Conservation (phyloP, 2,888 invertebrate species). For the Hydropsyche betteni region DNA sequence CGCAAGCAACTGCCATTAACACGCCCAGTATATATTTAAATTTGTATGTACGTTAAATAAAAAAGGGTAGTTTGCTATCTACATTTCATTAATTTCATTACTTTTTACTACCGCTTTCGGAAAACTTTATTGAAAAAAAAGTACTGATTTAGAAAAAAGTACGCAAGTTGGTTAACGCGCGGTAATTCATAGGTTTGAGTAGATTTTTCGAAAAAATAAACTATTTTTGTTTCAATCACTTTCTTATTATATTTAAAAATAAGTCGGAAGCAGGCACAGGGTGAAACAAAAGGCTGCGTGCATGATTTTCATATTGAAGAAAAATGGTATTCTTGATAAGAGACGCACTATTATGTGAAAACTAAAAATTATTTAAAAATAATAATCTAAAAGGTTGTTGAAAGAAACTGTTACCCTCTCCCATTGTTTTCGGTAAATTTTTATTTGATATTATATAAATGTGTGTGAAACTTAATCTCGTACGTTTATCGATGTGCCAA, state of each 20-base stretch:
- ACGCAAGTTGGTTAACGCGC: too few relatives aligned
- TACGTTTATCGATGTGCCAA: constrained; percentile 18
- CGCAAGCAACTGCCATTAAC: constrained; percentile 49
- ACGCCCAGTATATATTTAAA: constrained; percentile 38
- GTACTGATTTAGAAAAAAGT: too few relatives aligned
- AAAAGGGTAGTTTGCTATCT: constrained; percentile 26
- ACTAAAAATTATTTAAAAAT: constrained; percentile 23
- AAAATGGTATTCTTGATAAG: constrained; percentile 29
- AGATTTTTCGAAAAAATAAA: too few relatives aligned
- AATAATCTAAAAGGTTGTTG: neutral
- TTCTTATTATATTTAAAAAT: neutral
- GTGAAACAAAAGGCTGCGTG: constrained; percentile 50
- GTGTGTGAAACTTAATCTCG: constrained; percentile 6
- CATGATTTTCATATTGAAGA: constrained; percentile 42
- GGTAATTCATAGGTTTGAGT: too few relatives aligned
- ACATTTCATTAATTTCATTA: neutral
- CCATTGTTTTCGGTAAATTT: neutral
- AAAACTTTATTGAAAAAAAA: too few relatives aligned
- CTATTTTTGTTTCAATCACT: too few relatives aligned
- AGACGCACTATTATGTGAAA: constrained; percentile 26
- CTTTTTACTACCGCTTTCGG: too few relatives aligned
- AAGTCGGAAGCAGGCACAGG: constrained; percentile 44
- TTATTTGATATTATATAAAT: constrained; percentile 1
- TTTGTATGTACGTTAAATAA: constrained; percentile 35
- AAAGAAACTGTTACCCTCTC: too few relatives aligned